These are phyloP conservation scores for Drosophila demipolita DNA, from an alignment of 2,888 invertebrate genomes.

Conservation along the genomic window DNA sequence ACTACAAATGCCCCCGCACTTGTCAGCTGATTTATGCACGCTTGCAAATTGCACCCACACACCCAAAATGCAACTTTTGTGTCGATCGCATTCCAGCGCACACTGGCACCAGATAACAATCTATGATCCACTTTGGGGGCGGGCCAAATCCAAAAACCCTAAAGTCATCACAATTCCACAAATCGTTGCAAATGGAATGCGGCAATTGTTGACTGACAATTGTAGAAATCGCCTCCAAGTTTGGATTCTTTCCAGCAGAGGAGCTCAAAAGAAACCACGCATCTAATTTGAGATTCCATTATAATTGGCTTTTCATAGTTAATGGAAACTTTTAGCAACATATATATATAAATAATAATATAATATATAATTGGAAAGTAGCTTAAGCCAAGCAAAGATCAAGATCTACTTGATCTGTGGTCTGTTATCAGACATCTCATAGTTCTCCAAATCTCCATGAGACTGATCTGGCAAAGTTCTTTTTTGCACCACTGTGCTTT, in stretches of 20 bases:
- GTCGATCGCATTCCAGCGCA: conserved; percentile 72
- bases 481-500: conserved; percentile 59
- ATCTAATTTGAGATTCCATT: neutral
- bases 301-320: accelerated
- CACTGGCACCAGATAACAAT: conserved; percentile 50
- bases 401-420: neutral
- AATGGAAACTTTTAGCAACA: neutral
- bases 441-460: neutral
- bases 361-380: neutral
- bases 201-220: neutral
- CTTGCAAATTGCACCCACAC: conserved; percentile 79
- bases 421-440: neutral
- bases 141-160: conserved; percentile 7
- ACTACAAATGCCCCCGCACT: conserved; percentile 73
- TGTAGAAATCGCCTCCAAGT: neutral
- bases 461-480: neutral
- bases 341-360: too few species aligned
- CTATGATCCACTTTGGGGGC: conserved; percentile 11
- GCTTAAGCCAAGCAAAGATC: neutral
- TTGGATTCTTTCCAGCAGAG: neutral
- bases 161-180: neutral
- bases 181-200: conserved; percentile 9
- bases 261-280: neutral
- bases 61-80: conserved; percentile 50
- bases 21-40: conserved; percentile 75